Evolutionary conservation across 2,797 vertebrate genomes (phyloP).

Genomic region (Tragopan temminckii): DNA sequence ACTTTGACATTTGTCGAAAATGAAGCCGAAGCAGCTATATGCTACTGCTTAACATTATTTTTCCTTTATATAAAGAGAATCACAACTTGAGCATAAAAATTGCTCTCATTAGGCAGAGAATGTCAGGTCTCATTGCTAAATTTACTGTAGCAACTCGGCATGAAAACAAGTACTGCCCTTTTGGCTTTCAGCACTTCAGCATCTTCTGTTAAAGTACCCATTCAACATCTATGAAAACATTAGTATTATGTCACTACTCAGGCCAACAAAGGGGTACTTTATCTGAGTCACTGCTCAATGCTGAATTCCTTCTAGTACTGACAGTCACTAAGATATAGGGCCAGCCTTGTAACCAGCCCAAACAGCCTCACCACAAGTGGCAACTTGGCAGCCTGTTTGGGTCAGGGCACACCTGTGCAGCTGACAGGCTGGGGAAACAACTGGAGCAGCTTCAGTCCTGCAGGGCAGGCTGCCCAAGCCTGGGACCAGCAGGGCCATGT

Average conservation of each 20-base stretch:
- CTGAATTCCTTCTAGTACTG: fast-evolving
- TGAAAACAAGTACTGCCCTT: conserved; percentile 57
- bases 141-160: conserved; percentile 73
- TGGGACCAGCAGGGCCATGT: no score
- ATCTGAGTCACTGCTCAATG: fast-evolving
- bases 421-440: not conserved
- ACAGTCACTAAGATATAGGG: fast-evolving
- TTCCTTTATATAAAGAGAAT: conserved; percentile 59
- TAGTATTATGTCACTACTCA: fast-evolving
- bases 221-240: not conserved
- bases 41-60: conserved; percentile 1
- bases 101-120: conserved; percentile 69
- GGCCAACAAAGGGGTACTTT: not conserved
- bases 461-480: no score
- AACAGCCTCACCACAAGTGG: fast-evolving
- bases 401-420: no score
- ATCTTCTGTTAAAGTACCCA: not conserved
- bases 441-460: not conserved
- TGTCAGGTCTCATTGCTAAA: conserved; percentile 78
- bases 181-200: not conserved
- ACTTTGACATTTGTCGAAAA: conserved; percentile 48
- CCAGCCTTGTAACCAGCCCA: fast-evolving
- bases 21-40: not conserved
- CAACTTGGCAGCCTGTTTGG: no score
- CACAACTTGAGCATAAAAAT: conserved; percentile 75